These are phyloP conservation scores for Nomada flava DNA, from an alignment of 2,888 invertebrate species.

Conservation along the genomic window DNA sequence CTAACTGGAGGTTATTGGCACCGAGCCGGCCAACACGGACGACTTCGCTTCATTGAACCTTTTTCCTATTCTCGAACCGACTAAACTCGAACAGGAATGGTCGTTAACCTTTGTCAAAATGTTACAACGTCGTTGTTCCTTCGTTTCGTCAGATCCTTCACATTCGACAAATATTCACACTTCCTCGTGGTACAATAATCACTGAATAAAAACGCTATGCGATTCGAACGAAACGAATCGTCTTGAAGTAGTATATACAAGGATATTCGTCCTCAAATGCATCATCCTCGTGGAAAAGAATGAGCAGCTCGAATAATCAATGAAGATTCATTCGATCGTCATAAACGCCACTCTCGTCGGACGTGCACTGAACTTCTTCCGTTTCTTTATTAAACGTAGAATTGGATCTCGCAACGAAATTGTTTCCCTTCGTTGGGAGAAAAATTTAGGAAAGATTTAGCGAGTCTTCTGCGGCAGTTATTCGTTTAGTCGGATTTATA, in stretches of 20 bases:
- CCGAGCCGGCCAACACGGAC: slow-evolving; percentile 72
- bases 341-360: background rate
- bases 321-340: background rate
- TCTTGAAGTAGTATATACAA: background rate
- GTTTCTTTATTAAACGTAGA: background rate
- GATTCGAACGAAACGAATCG: background rate
- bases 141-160: background rate
- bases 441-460: background rate
- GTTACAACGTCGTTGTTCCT: background rate
- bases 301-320: background rate
- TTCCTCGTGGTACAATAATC: slow-evolving; percentile 5
- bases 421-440: background rate
- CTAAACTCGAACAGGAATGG: slow-evolving; percentile 4
- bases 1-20: slow-evolving; percentile 75
- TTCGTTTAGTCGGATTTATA: slow-evolving; percentile 7
- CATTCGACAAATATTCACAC: background rate
- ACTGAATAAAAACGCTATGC: background rate
- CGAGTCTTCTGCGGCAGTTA: slow-evolving; percentile 30
- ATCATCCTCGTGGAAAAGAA: background rate
- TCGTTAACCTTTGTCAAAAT: slow-evolving; percentile 7
- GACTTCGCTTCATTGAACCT: slow-evolving; percentile 71
- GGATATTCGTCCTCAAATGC: background rate
- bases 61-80: slow-evolving; percentile 32
- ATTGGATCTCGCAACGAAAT: background rate
- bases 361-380: background rate